Conservation (phyloP, 2,797 vertebrate species). For the Pseudomugil tenellus region DNA sequence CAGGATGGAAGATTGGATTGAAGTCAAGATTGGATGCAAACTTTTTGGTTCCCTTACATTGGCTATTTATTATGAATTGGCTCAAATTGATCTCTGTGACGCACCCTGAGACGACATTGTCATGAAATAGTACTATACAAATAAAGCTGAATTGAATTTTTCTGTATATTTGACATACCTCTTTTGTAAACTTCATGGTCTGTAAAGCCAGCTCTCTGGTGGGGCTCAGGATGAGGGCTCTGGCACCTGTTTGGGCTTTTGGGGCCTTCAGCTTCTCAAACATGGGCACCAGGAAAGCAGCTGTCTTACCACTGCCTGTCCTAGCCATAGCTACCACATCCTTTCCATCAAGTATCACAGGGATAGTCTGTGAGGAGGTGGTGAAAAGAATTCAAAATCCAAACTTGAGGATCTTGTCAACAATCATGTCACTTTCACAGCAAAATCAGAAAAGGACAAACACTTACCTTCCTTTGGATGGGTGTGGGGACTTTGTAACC, state of each 20-base stretch:
- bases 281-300: slow-evolving; percentile 96
- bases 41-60: too few species aligned
- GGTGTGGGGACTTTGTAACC: slow-evolving; percentile 98
- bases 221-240: slow-evolving; percentile 91
- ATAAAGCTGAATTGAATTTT: too few species aligned
- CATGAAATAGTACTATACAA: too few species aligned
- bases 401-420: not conserved
- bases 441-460: not conserved
- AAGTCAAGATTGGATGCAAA: too few species aligned
- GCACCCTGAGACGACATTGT: too few species aligned
- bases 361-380: slow-evolving; percentile 84
- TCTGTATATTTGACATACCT: slow-evolving; percentile 78
- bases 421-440: slow-evolving; percentile 3
- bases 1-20: too few species aligned
- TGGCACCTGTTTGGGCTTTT: slow-evolving; percentile 89
- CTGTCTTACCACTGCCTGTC: slow-evolving; percentile 96
- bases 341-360: slow-evolving; percentile 91
- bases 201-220: slow-evolving; percentile 97
- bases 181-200: slow-evolving; percentile 97
- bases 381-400: not conserved
- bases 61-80: too few species aligned
- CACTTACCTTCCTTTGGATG: slow-evolving; percentile 93
- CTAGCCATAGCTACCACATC: slow-evolving; percentile 97
- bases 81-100: too few species aligned
- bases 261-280: slow-evolving; percentile 91